phyloP scores from a whole-genome alignment of 2,113 vertebrate genomes.

The Gopherus flavomarginatus region DNA sequence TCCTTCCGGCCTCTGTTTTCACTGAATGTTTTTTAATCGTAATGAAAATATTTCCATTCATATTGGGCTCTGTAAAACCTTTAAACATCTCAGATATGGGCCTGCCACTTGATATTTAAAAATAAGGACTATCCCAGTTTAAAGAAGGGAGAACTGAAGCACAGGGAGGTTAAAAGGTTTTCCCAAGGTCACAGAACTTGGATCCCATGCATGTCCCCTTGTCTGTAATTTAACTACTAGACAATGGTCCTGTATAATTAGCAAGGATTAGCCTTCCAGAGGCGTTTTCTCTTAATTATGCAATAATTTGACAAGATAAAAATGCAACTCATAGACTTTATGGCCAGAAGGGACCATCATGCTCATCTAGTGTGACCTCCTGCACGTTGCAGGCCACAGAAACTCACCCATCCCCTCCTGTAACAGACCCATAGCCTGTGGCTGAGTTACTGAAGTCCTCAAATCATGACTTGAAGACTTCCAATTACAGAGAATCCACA shows the following conservation, averaged over 20 bases:
- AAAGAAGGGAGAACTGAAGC: not conserved
- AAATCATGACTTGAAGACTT: not conserved
- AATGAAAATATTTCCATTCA: not conserved
- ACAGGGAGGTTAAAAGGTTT: not conserved
- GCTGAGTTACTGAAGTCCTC: not conserved
- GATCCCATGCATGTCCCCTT: not conserved
- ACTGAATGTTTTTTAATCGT: not conserved
- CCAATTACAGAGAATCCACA: not conserved
- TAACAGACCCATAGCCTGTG: not conserved
- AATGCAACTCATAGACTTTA: not conserved
- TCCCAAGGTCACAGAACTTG: not conserved
- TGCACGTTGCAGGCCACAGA: not conserved
- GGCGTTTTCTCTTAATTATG: not conserved
- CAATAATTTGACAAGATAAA: slow-evolving; percentile 46
- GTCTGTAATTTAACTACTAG: not conserved
- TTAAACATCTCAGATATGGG: not conserved
- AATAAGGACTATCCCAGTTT: not conserved
- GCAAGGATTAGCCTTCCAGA: not conserved
- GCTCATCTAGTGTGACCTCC: not conserved
- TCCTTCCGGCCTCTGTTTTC: not conserved
- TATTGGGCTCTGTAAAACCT: not conserved
- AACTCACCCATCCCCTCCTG: not conserved
- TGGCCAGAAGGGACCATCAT: not conserved
- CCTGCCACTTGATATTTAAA: not conserved
- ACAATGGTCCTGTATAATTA: not conserved